phyloP scores from a whole-genome alignment of 2,888 invertebrate species.

The Gymnoscelis rufifasciata region DNA sequence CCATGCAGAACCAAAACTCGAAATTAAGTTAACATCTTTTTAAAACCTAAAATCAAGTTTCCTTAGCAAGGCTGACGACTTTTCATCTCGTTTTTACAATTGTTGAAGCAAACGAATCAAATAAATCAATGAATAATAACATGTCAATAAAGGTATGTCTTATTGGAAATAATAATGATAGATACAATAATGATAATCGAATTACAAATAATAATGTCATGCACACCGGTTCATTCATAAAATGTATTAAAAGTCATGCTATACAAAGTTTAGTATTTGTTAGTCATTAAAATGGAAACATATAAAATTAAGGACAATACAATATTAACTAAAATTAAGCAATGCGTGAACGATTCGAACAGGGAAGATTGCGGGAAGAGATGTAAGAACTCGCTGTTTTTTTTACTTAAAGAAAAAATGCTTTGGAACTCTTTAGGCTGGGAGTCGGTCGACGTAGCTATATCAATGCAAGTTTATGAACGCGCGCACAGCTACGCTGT shows the following conservation, averaged over 20 bases:
- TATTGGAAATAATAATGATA: conserved; percentile 38
- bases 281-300: conserved; percentile 74
- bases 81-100: conserved; percentile 44
- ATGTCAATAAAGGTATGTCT: conserved; percentile 62
- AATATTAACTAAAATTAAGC: conserved; percentile 31
- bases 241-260: conserved; percentile 60
- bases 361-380: conserved; percentile 65
- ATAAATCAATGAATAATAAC: conserved; percentile 41
- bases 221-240: conserved; percentile 72
- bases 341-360: conserved; percentile 49
- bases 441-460: too few relatives aligned
- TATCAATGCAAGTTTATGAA: too few relatives aligned
- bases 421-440: too few relatives aligned
- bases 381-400: conserved; percentile 47
- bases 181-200: conserved; percentile 38
- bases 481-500: too few relatives aligned
- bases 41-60: conserved; percentile 71
- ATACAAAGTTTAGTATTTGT: conserved; percentile 73
- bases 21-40: conserved; percentile 53
- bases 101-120: conserved; percentile 32
- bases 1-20: conserved; percentile 75
- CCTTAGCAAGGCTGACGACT: conserved; percentile 61
- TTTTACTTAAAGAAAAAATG: conserved; percentile 37
- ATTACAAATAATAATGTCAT: conserved; percentile 53
- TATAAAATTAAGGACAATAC: conserved; percentile 41